These are phyloP conservation scores for Hyperopisus bebe DNA, from an alignment of 2,113 vertebrate genomes.

Conservation along the genomic window DNA sequence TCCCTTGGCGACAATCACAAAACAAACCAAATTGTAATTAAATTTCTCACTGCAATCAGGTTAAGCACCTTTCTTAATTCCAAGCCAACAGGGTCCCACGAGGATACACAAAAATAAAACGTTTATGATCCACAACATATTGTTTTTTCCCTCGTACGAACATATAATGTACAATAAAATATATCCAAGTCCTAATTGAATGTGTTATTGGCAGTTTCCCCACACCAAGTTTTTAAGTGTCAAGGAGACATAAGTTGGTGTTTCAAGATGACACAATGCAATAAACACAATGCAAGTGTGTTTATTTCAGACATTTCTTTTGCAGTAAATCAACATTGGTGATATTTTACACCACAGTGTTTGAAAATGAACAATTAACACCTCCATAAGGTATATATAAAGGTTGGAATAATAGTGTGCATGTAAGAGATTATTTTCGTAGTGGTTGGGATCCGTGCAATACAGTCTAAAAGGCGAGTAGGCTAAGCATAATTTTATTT, in stretches of 20 bases:
- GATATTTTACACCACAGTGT: neutral
- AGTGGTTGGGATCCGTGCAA: neutral
- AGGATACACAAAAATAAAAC: no score
- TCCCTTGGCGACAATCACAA: neutral
- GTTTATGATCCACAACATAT: neutral
- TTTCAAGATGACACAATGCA: neutral
- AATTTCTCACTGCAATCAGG: neutral
- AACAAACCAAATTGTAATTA: neutral
- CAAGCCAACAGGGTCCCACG: no score
- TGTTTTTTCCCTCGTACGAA: neutral
- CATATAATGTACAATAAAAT: neutral
- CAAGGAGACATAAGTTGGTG: neutral
- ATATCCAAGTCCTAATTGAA: neutral
- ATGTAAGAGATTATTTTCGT: neutral
- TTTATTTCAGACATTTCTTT: neutral
- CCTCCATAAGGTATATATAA: neutral
- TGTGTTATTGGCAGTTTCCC: neutral
- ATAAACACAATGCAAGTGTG: neutral
- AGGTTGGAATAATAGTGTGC: neutral
- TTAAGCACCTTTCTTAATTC: neutral
- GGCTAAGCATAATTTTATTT: neutral
- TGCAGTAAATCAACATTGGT: neutral
- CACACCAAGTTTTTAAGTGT: neutral
- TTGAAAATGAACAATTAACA: neutral
- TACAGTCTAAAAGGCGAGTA: neutral